phyloP scores from a whole-genome alignment of 2,113 vertebrate species.

The Stomatorhinus ivindoensis region DNA sequence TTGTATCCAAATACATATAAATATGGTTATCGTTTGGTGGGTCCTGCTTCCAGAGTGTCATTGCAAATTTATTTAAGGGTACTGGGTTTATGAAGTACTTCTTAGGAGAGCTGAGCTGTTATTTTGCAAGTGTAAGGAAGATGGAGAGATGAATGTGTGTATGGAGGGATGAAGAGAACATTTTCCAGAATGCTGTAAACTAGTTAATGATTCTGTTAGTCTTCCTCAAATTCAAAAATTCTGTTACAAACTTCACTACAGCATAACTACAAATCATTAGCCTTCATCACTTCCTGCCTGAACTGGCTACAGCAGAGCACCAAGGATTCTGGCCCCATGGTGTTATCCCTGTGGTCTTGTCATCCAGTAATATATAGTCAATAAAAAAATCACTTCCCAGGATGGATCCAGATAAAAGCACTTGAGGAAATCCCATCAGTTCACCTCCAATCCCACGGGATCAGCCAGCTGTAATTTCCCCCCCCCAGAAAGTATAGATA shows the following conservation, averaged over 20 bases:
- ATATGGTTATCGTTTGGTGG: background rate
- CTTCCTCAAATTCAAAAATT: background rate
- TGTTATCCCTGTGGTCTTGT: background rate
- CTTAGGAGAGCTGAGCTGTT: background rate
- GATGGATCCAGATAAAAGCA: constrained; percentile 1
- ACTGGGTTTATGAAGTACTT: background rate
- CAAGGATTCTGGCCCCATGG: background rate
- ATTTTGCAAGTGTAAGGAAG: background rate
- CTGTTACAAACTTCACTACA: background rate
- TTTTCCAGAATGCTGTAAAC: background rate
- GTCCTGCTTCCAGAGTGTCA: background rate
- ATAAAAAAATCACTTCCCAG: background rate
- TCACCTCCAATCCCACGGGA: constrained; percentile 11
- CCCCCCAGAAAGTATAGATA: constrained; percentile 34
- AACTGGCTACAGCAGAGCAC: background rate
- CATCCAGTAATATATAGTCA: constrained; percentile 7
- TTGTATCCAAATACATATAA: background rate
- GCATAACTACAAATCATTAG: background rate
- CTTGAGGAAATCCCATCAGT: background rate
- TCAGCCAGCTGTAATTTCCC: constrained; percentile 17
- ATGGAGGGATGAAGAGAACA: background rate
- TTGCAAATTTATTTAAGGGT: background rate
- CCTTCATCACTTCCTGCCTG: background rate
- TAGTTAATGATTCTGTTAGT: background rate
- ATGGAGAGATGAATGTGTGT: background rate